Evolutionary conservation across 2,113 vertebrate species (phyloP).

Genomic region (Planiliza haematocheilus): DNA sequence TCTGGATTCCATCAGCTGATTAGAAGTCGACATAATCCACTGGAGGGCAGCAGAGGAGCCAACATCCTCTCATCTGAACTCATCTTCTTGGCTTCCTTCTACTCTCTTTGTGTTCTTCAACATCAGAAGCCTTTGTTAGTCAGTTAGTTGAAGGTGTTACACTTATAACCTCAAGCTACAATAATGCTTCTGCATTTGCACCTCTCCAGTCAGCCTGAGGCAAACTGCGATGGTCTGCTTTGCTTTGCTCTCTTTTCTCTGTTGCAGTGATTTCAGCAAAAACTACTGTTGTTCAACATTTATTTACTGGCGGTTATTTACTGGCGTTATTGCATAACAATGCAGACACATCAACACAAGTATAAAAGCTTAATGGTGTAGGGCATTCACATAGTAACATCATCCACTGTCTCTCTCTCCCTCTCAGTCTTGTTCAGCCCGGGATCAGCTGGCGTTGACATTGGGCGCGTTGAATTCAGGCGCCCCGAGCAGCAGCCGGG

Average conservation of each 20-base stretch:
- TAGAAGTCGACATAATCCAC: not conserved
- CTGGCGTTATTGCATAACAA: too few species aligned
- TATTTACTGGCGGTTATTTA: too few species aligned
- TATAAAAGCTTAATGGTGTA: too few species aligned
- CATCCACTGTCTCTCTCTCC: not conserved
- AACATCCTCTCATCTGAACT: not conserved
- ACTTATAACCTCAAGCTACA: slow-evolving; percentile 6
- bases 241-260: too few species aligned
- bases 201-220: too few species aligned
- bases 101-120: not conserved
- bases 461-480: slow-evolving; percentile 79
- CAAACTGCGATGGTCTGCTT: too few species aligned
- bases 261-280: too few species aligned
- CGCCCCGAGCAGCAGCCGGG: slow-evolving; percentile 81
- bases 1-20: too few species aligned
- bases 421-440: slow-evolving; percentile 74
- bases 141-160: slow-evolving; percentile 5
- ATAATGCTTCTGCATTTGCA: too few species aligned
- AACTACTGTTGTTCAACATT: too few species aligned
- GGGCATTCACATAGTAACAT: not conserved
- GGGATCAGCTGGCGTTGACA: slow-evolving; percentile 83
- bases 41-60: slow-evolving; percentile 23
- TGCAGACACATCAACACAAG: too few species aligned
- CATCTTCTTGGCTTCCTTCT: not conserved
- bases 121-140: not conserved